Evolutionary conservation across 2,113 vertebrate genomes (phyloP).

Genomic region (Hepsetus odoe): DNA sequence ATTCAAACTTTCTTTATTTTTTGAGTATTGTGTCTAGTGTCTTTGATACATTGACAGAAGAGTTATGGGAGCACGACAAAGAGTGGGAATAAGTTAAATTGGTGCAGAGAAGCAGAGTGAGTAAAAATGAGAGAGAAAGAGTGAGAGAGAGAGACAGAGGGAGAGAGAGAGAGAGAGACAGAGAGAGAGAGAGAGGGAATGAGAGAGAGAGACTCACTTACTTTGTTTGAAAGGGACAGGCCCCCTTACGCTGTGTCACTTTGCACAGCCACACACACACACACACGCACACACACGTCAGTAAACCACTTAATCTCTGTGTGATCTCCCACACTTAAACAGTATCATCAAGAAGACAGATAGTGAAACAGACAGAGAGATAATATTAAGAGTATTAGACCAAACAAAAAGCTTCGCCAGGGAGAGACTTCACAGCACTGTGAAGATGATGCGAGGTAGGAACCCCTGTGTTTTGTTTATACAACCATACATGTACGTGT

Average conservation of each 20-base stretch:
- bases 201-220: slow-evolving; percentile 18
- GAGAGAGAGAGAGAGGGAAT: slow-evolving; percentile 12
- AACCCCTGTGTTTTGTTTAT: slow-evolving; percentile 57
- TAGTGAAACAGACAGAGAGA: slow-evolving; percentile 30
- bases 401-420: slow-evolving; percentile 14
- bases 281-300: slow-evolving; percentile 32
- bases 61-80: neutral
- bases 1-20: neutral
- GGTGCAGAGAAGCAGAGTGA: slow-evolving; percentile 62
- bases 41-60: neutral
- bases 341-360: slow-evolving; percentile 44
- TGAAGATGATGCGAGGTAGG: slow-evolving; percentile 81
- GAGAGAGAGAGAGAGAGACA: neutral
- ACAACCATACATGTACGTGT: slow-evolving; percentile 17
- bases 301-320: slow-evolving; percentile 46
- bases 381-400: slow-evolving; percentile 34
- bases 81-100: neutral
- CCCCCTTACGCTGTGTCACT: slow-evolving; percentile 42
- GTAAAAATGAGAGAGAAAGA: slow-evolving; percentile 41
- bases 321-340: slow-evolving; percentile 48
- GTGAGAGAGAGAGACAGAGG: slow-evolving; percentile 22
- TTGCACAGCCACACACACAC: slow-evolving; percentile 28
- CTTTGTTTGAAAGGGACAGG: slow-evolving; percentile 50
- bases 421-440: slow-evolving; percentile 46
- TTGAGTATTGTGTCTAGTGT: neutral